Base-by-base conservation (phyloP, 2,113 vertebrate species). In the Myocastor coypus region DNA sequence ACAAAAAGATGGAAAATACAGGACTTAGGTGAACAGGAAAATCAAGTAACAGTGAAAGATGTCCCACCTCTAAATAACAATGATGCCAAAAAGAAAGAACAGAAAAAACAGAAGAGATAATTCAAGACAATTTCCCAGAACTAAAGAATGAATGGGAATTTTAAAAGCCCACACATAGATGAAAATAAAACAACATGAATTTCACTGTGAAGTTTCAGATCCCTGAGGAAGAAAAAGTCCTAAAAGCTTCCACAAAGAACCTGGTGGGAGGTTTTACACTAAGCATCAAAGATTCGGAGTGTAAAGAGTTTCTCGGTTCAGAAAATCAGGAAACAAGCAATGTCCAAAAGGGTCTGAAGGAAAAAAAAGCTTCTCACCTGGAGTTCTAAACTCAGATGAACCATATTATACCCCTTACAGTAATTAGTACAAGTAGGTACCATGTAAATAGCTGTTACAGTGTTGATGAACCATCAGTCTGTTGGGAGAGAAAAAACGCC, bases 191-290 rank as follows among this genome's bases (percentile, higher is more conserved):
- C 83, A 63, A 86, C 34, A 34, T 3, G 30, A 75, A 81, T 84
- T 87, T 80, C n/a, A 52, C 84, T 82, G 59, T 40, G n/a, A 88
- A 78, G 71, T 61, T 95, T 66, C 93, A 96, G 66, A 95, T 59
- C 66, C 57, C 59, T 1, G 4, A 92, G 61, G 77, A 71, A 89
- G 22, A 50, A 55, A 91, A 50, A 28, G 92, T 71, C n/a, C 84
- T 81, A 37, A 78, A 85, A 64, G 34, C 71, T 93, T 92, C 52
- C 82, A 86, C 52, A 77, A 86, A 77, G 61, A 82, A 88, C n/a
- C 3, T 32, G 22, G 17, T 30, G 37, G 1, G n/a, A 42, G 12
- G 8, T 32, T 17, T 20, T 32, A 89, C 8, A 63, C 34, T 82
- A 94, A 93, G 30, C n/a, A 83, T 34, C 63, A 2, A 14, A 89